Percentiles rank a stretch among this genome's conserved stretches.
phyloP scores from a whole-genome alignment of 2,888 invertebrate genomes.

The Micoletzkya japonica region DNA sequence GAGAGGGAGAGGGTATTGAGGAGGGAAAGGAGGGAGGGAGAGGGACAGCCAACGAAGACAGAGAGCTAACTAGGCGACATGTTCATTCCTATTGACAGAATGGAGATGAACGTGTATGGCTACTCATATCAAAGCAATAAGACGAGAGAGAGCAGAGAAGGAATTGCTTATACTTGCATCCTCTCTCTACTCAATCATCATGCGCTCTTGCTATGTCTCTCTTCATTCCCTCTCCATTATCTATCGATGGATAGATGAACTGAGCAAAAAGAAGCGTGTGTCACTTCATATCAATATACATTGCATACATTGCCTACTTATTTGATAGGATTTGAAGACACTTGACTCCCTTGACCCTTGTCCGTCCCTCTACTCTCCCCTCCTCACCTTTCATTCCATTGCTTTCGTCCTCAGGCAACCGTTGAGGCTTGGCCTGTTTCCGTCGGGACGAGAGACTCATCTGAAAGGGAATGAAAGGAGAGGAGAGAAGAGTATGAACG shows the following conservation, averaged over 20 bases:
- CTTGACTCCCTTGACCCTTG: no score
- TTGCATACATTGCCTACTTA: background rate
- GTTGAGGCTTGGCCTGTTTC: slow-evolving; percentile 32
- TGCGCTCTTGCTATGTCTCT: no score
- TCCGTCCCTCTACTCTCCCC: no score
- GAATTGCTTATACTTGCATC: no score
- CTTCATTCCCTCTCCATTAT: no score
- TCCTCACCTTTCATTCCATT: no score
- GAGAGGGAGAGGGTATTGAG: slow-evolving; percentile 15
- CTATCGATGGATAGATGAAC: no score
- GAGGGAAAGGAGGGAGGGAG: background rate
- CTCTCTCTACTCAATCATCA: no score
- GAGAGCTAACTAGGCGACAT: no score
- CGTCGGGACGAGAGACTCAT: slow-evolving; percentile 19
- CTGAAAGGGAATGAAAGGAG: slow-evolving; percentile 15
- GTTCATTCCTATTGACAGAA: no score
- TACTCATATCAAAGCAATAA: background rate
- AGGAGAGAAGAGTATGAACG: no score
- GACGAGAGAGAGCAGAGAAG: background rate
- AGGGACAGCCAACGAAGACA: slow-evolving; percentile 1
- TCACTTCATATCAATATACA: background rate
- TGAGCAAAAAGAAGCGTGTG: background rate
- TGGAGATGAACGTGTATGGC: slow-evolving; percentile 1
- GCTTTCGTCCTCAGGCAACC: slow-evolving; percentile 31
- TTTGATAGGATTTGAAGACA: no score